These are phyloP conservation scores for Noctua fimbriata DNA, from an alignment of 2,888 invertebrate species.

Conservation along the genomic window DNA sequence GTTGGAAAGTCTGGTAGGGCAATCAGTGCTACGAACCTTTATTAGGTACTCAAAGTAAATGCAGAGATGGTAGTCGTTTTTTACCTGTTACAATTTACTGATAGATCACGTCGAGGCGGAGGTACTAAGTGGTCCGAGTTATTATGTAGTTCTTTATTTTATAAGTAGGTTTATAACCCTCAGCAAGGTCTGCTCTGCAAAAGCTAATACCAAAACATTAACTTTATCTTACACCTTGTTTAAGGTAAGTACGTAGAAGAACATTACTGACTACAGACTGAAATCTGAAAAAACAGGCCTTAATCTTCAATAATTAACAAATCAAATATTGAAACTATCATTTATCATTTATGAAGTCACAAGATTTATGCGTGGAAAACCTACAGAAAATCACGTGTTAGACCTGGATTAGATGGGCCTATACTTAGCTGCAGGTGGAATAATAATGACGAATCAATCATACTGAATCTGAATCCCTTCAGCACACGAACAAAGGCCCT, in stretches of 20 bases:
- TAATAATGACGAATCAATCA: background rate
- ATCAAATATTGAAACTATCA: background rate
- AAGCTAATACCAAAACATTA: no score
- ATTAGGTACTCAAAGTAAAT: background rate
- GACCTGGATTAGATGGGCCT: background rate
- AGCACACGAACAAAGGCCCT: constrained; percentile 72
- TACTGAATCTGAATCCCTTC: constrained; percentile 1
- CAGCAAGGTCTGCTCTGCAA: no score
- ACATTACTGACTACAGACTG: background rate
- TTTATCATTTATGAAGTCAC: background rate
- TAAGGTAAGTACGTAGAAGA: background rate
- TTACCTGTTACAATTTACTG: background rate
- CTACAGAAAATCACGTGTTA: background rate
- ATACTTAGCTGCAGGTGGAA: background rate
- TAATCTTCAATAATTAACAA: background rate
- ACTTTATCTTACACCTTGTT: background rate
- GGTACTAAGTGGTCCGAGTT: background rate
- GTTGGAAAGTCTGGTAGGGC: background rate
- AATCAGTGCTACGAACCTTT: background rate
- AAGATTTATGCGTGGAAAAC: background rate
- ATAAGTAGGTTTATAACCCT: no score
- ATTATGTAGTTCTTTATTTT: background rate
- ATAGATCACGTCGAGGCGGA: background rate
- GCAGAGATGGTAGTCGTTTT: background rate
- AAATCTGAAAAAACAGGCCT: background rate